These are phyloP conservation scores for Plebejus anna DNA, from an alignment of 2,888 invertebrate genomes.

Conservation along the genomic window DNA sequence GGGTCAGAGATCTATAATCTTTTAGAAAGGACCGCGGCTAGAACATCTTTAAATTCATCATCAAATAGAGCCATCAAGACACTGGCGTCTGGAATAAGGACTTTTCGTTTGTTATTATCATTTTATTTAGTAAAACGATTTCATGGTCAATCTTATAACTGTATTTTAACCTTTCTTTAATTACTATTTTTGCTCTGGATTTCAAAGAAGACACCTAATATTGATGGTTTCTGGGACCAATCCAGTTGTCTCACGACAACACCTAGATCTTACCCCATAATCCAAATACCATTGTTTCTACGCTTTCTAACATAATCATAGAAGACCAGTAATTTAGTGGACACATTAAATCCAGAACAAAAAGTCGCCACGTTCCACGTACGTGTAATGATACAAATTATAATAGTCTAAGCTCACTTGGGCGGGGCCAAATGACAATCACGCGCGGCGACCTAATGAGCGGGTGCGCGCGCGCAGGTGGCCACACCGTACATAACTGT, in stretches of 20 bases:
- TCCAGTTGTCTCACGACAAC: not conserved
- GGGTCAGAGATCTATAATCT: not conserved
- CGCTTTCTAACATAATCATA: constrained; percentile 23
- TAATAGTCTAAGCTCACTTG: constrained; percentile 63
- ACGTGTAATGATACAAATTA: constrained; percentile 71
- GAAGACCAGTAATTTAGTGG: constrained; percentile 14
- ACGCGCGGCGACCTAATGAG: constrained; percentile 71
- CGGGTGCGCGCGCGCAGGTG: constrained; percentile 70
- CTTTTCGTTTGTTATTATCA: no score
- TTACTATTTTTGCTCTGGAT: no score
- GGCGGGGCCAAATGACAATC: constrained; percentile 76
- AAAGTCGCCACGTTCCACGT: constrained; percentile 38
- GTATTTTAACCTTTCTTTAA: not conserved
- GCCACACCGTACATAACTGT: constrained; percentile 32
- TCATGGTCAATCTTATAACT: not conserved
- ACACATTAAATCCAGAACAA: constrained; percentile 29
- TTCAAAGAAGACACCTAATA: no score
- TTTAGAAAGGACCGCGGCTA: not conserved
- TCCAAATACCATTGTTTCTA: not conserved
- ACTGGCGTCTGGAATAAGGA: not conserved
- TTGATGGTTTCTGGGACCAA: not conserved
- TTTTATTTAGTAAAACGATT: not conserved
- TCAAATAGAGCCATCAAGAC: not conserved
- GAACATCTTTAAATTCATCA: not conserved
- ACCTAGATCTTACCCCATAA: not conserved